These are phyloP conservation scores for Falco biarmicus DNA, from an alignment of 2,797 vertebrate genomes.

Conservation along the genomic window DNA sequence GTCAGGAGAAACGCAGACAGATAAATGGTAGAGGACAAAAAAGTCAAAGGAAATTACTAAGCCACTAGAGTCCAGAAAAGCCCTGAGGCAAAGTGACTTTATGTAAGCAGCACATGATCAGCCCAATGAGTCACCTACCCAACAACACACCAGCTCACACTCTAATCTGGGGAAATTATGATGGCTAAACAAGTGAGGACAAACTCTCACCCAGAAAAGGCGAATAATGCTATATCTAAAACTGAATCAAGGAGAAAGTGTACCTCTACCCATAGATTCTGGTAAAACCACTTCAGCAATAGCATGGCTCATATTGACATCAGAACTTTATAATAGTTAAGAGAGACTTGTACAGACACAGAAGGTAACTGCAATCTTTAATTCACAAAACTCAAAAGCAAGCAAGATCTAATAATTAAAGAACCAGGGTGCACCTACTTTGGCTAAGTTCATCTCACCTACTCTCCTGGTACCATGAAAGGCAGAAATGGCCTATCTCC, in stretches of 20 bases:
- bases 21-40: constrained; percentile 37
- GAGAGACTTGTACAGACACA: background rate
- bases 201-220: background rate
- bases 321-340: background rate
- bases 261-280: background rate
- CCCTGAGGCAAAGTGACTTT: constrained; percentile 33
- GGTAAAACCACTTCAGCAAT: background rate
- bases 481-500: background rate
- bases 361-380: background rate
- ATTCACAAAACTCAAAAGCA: background rate
- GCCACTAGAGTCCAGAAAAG: background rate
- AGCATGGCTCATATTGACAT: background rate
- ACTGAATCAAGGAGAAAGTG: background rate
- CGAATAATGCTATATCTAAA: background rate
- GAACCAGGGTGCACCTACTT: background rate
- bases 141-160: background rate
- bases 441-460: background rate
- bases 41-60: constrained; percentile 59
- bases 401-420: background rate
- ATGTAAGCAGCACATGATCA: constrained; percentile 16
- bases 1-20: background rate
- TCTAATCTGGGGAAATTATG: background rate
- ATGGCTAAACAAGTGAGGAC: background rate
- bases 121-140: background rate
- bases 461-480: background rate